These are phyloP conservation scores for Caenorhabditis wallacei DNA, from an alignment of 2,888 invertebrate species.

Conservation along the genomic window DNA sequence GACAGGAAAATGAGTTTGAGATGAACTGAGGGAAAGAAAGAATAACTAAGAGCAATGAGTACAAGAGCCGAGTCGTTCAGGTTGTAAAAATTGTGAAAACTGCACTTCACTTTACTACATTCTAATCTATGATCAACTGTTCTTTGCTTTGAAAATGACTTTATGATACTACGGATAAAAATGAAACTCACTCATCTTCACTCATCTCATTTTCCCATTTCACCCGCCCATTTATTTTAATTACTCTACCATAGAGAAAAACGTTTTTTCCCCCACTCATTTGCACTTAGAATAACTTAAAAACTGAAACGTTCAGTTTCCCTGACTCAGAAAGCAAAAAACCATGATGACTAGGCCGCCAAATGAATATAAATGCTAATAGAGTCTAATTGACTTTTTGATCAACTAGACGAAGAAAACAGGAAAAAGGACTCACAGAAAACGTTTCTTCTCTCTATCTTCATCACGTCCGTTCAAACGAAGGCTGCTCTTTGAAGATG, in stretches of 20 bases:
- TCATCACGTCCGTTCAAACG: slow-evolving; percentile 37
- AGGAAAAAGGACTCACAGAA: slow-evolving; percentile 40
- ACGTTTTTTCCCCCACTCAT: slow-evolving; percentile 11
- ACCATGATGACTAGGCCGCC: background rate
- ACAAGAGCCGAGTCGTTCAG: background rate
- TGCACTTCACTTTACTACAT: slow-evolving; percentile 34
- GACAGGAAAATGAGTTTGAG: background rate
- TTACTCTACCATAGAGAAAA: background rate
- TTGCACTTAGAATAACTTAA: slow-evolving; percentile 31
- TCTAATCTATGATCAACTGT: slow-evolving; percentile 44
- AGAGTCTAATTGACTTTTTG: slow-evolving; percentile 25
- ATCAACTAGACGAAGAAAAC: background rate
- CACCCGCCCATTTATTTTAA: background rate
- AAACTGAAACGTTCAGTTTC: slow-evolving; percentile 10
- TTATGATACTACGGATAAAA: background rate
- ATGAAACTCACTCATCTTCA: background rate
- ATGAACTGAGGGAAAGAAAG: slow-evolving; percentile 9
- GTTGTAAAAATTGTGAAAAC: slow-evolving; percentile 7
- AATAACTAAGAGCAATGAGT: slow-evolving; percentile 14
- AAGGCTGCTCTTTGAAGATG: slow-evolving; percentile 71
- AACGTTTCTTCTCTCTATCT: slow-evolving; percentile 57
- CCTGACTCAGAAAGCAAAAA: background rate
- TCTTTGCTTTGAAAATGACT: background rate
- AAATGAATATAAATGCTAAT: slow-evolving; percentile 36
- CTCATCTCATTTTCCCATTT: slow-evolving; percentile 25